Percentiles rank a stretch among this genome's conserved stretches.
Conservation (phyloP, 2,113 vertebrate species). For the Pipra filicauda region DNA sequence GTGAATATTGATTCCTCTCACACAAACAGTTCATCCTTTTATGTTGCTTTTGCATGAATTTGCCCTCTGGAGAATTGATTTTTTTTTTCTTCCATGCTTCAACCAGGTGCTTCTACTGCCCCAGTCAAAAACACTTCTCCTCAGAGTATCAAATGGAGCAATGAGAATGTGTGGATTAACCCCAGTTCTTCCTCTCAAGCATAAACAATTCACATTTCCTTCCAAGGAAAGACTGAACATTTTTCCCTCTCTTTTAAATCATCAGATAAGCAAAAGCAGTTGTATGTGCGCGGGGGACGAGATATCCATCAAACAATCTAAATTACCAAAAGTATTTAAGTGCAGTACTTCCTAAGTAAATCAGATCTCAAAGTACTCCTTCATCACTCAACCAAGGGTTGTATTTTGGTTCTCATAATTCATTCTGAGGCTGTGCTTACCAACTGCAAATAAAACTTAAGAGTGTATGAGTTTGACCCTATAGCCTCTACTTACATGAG, state of each 20-base stretch:
- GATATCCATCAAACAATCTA: neutral
- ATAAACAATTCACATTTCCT: conserved; percentile 48
- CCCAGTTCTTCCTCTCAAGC: conserved; percentile 10
- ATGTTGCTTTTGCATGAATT: conserved; percentile 47
- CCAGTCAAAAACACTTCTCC: conserved; percentile 37
- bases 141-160: conserved; percentile 40
- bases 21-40: conserved; percentile 50
- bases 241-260: conserved; percentile 59
- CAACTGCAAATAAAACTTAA: neutral
- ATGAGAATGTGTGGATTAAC: conserved; percentile 8
- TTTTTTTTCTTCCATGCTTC: neutral
- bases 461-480: neutral
- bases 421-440: neutral
- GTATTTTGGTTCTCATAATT: conserved; percentile 14
- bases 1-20: conserved; percentile 56
- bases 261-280: conserved; percentile 11
- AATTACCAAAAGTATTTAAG: conserved; percentile 20
- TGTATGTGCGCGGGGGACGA: neutral
- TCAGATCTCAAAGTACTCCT: neutral
- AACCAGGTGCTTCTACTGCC: neutral
- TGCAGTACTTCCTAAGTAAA: conserved; percentile 29
- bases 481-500: neutral
- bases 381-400: conserved; percentile 18
- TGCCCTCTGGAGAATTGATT: neutral
- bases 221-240: conserved; percentile 40